Conservation (phyloP, 2,113 vertebrate genomes). For the Sturnira hondurensis region DNA sequence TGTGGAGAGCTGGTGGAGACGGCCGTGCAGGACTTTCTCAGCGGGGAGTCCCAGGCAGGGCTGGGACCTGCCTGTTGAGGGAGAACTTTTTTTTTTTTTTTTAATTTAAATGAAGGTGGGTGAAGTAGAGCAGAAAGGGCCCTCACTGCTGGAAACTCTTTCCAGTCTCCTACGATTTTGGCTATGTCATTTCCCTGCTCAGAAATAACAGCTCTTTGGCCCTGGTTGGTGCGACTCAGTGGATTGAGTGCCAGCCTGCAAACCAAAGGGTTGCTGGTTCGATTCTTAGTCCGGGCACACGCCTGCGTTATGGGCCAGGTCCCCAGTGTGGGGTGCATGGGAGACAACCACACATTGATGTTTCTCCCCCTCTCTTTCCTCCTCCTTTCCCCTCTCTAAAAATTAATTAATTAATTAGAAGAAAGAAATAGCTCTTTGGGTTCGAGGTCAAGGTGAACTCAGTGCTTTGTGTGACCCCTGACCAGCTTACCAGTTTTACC, state of each 20-base stretch:
- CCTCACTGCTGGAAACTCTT: neutral
- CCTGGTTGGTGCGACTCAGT: too few relatives aligned
- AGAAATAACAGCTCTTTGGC: neutral
- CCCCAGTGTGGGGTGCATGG: too few relatives aligned
- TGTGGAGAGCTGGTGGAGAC: neutral
- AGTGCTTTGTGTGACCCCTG: neutral
- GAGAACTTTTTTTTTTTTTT: neutral
- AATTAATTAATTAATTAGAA: too few relatives aligned
- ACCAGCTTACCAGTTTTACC: neutral
- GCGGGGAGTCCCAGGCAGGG: neutral
- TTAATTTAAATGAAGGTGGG: neutral
- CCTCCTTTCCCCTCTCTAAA: too few relatives aligned
- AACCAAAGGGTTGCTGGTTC: too few relatives aligned
- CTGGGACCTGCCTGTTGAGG: neutral
- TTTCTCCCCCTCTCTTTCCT: too few relatives aligned
- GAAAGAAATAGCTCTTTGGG: neutral
- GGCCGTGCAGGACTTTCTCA: neutral
- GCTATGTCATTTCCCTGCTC: neutral
- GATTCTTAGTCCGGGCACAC: too few relatives aligned
- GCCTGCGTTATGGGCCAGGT: too few relatives aligned
- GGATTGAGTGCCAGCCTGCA: too few relatives aligned
- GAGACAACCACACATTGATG: too few relatives aligned
- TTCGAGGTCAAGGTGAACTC: neutral
- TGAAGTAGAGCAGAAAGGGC: neutral
- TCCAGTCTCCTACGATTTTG: neutral